A percentile compares a stretch with the other conserved stretches of the same genome.
Conservation (phyloP, 2,888 invertebrate genomes). For the Sepiola atlantica region DNA sequence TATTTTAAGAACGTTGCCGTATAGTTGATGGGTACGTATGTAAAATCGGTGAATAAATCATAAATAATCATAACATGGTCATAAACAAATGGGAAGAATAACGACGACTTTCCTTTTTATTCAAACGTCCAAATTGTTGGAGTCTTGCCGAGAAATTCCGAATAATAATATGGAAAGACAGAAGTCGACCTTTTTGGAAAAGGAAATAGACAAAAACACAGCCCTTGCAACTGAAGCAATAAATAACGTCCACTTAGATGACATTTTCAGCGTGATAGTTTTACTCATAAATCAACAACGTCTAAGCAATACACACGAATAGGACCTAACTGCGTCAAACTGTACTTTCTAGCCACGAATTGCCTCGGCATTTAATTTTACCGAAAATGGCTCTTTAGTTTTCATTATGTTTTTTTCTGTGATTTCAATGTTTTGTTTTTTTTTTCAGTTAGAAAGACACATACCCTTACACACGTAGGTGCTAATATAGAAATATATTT, state of each 20-base stretch:
- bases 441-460: background rate
- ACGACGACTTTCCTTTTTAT: background rate
- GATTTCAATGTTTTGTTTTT: background rate
- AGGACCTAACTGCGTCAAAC: background rate
- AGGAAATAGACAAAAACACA: background rate
- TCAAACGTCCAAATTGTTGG: background rate
- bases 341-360: background rate
- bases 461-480: background rate
- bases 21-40: too few relatives aligned
- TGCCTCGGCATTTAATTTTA: background rate
- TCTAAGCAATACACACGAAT: background rate
- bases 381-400: background rate
- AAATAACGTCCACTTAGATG: background rate
- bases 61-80: too few relatives aligned
- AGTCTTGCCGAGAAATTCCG: background rate
- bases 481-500: background rate
- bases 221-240: background rate
- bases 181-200: background rate
- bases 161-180: background rate
- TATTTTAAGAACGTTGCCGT: too few relatives aligned
- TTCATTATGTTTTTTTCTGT: background rate
- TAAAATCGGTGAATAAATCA: too few relatives aligned
- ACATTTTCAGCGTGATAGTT: background rate
- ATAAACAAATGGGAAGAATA: background rate
- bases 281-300: background rate